These are phyloP conservation scores for Trichogramma evanescens DNA, from an alignment of 2,888 invertebrate species.

Conservation along the genomic window DNA sequence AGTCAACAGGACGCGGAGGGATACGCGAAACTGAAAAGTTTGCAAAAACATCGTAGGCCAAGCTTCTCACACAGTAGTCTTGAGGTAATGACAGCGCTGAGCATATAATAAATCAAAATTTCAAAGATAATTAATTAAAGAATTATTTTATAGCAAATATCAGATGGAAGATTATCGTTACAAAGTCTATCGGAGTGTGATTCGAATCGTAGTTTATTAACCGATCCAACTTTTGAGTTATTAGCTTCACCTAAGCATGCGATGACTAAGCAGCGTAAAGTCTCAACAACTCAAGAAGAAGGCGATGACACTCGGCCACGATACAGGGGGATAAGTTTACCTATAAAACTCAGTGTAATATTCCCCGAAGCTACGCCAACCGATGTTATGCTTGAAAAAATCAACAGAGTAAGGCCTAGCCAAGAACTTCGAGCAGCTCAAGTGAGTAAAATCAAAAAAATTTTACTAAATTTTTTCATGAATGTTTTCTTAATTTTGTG, in stretches of 20 bases:
- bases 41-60: slow-evolving; percentile 62
- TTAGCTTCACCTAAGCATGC: neutral
- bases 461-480: neutral
- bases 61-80: slow-evolving; percentile 56
- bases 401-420: slow-evolving; percentile 11
- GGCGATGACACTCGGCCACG: slow-evolving; percentile 54
- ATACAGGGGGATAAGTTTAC: slow-evolving; percentile 71
- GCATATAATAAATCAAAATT: neutral
- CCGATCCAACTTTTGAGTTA: slow-evolving; percentile 24
- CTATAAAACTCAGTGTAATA: slow-evolving; percentile 59
- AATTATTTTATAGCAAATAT: slow-evolving; percentile 35
- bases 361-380: slow-evolving; percentile 49
- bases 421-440: slow-evolving; percentile 4
- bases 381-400: slow-evolving; percentile 14
- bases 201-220: slow-evolving; percentile 40
- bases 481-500: neutral
- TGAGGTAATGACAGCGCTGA: slow-evolving; percentile 28
- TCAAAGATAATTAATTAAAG: neutral
- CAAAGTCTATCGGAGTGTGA: slow-evolving; percentile 43
- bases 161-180: slow-evolving; percentile 40
- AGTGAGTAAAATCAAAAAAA: neutral
- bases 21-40: slow-evolving; percentile 64
- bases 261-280: slow-evolving; percentile 23
- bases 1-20: slow-evolving; percentile 72
- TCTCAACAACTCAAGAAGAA: slow-evolving; percentile 26